These are phyloP conservation scores for Odontomachus brunneus DNA, from an alignment of 1,140 invertebrate species.

Conservation along the genomic window DNA sequence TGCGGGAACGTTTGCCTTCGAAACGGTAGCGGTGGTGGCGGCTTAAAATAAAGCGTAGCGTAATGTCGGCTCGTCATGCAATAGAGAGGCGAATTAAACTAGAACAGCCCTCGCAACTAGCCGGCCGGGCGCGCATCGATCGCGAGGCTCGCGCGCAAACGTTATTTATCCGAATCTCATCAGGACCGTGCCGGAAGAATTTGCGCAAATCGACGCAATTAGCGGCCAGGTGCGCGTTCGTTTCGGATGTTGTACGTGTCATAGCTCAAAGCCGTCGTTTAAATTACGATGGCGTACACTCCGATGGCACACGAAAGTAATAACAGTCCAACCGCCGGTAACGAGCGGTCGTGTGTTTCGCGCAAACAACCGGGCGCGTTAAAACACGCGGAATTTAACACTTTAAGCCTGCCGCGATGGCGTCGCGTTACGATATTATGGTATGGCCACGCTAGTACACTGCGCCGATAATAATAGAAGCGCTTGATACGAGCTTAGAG, in stretches of 20 bases:
- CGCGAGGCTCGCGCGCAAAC: not conserved
- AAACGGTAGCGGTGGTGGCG: not conserved
- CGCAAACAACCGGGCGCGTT: conserved; percentile 14
- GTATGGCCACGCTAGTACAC: not conserved
- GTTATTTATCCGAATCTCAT: conserved; percentile 46
- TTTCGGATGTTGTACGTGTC: conserved; percentile 29
- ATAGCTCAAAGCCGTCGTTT: conserved; percentile 32
- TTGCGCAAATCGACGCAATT: conserved; percentile 36
- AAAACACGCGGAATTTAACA: conserved; percentile 31
- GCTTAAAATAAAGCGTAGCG: conserved; percentile 13
- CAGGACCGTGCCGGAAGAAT: conserved; percentile 20
- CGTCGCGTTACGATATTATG: not conserved
- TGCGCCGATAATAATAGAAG: not conserved
- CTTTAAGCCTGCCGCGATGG: not conserved
- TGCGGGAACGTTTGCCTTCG: conserved; percentile 10
- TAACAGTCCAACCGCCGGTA: conserved; percentile 26
- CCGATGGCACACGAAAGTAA: conserved; percentile 11
- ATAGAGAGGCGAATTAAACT: conserved; percentile 41
- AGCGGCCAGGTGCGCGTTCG: conserved; percentile 23
- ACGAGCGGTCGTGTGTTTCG: conserved; percentile 26
- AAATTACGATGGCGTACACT: conserved; percentile 32
- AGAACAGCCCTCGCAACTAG: not conserved
- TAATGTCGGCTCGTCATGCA: conserved; percentile 21
- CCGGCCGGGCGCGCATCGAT: conserved; percentile 3
- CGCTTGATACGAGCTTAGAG: not conserved